phyloP scores from a whole-genome alignment of 2,888 invertebrate genomes.

The Bhutanitis thaidina region DNA sequence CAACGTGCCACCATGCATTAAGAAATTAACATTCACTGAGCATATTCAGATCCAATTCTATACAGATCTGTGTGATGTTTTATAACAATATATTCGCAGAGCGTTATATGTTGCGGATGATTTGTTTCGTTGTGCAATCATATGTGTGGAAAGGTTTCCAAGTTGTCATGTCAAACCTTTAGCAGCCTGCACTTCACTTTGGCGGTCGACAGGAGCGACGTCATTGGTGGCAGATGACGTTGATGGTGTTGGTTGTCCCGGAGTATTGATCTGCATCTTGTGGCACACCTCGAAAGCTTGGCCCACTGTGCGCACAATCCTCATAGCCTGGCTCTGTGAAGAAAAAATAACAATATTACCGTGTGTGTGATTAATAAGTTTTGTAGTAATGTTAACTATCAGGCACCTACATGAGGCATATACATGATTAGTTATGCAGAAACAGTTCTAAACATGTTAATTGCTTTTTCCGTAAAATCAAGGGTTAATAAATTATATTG shows the following conservation, averaged over 20 bases:
- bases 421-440: too few species aligned
- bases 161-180: constrained; percentile 49
- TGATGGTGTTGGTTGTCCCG: constrained; percentile 57
- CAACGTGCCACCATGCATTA: not conserved
- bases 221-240: constrained; percentile 60
- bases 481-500: too few species aligned
- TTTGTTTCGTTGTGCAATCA: too few species aligned
- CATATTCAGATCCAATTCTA: not conserved
- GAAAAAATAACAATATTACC: constrained; percentile 25
- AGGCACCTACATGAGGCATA: too few species aligned
- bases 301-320: constrained; percentile 98
- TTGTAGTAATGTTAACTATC: too few species aligned
- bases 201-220: constrained; percentile 16
- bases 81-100: not conserved
- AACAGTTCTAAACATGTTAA: too few species aligned
- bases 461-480: too few species aligned
- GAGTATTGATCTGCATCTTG: constrained; percentile 88
- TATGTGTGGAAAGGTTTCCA: too few species aligned
- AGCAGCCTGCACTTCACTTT: constrained; percentile 17
- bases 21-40: not conserved
- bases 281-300: constrained; percentile 99
- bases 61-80: not conserved
- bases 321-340: constrained; percentile 97
- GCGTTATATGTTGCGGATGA: not conserved
- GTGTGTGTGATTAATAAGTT: too few species aligned